Conservation (phyloP, 2,113 vertebrate species). For the Barbus barbus region DNA sequence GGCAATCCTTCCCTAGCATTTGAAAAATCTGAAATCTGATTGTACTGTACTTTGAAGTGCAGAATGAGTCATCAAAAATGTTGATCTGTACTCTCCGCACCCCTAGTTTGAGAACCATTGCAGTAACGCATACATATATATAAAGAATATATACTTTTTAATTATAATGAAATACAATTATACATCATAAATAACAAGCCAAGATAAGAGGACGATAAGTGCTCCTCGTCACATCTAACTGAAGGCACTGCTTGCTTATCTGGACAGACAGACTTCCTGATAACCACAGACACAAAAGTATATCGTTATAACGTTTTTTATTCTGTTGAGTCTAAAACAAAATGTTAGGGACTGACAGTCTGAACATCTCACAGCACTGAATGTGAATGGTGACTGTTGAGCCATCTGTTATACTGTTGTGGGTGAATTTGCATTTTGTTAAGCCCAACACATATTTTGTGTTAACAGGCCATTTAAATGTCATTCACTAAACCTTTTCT, state of each 20-base stretch:
- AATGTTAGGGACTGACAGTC: neutral
- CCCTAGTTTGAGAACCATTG: neutral
- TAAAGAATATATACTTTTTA: neutral
- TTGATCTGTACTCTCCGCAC: neutral
- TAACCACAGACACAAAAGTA: neutral
- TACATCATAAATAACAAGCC: neutral
- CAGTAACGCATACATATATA: neutral
- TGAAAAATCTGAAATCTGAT: neutral
- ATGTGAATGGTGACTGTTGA: neutral
- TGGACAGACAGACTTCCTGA: neutral
- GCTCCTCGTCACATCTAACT: neutral
- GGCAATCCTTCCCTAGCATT: neutral
- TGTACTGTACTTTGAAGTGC: neutral
- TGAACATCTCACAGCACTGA: neutral
- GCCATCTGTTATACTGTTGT: neutral
- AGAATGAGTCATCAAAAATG: constrained; percentile 14
- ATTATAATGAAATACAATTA: neutral
- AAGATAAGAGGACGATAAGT: too few relatives aligned
- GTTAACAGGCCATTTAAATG: neutral
- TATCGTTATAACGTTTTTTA: neutral
- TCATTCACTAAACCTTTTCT: neutral
- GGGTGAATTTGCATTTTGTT: constrained; percentile 1
- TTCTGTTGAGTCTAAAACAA: neutral
- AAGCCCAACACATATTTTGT: neutral
- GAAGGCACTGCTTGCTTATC: neutral